Evolutionary conservation across 92 coral and sea anemone species (phyloP), one percentile per base, ranked within the genome.

Genomic region (Virgularia gustaviana): DNA sequence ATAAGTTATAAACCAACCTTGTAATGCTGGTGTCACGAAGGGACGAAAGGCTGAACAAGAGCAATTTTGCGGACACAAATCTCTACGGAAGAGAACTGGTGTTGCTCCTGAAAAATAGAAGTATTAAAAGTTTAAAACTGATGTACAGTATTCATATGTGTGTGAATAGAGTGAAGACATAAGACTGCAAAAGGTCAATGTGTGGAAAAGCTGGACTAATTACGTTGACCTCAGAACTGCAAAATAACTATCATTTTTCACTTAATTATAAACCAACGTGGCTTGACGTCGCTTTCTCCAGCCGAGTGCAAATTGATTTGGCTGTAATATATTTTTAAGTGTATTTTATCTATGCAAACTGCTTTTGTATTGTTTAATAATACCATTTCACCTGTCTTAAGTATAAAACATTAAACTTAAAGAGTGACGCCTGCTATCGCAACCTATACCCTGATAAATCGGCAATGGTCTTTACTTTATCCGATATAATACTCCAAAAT

Each of bases 1-100:
- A n/a, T n/a, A n/a, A n/a, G n/a, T n/a, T n/a, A n/a, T 9, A 36
- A 45, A 68, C 75, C 10, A 49, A 68, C 75, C 75, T 49, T 68
- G 75, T 49, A 68, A 68, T 45, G 66, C 43, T 15, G 75, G 28
- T 49, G 32, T 35, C n/a, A 83, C 45, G 77, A 92, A 92, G 6
- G 98, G 98, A 2, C 90, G 86, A 63, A 92, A 92, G 28, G 98
- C 98, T 9, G 98, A 89, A 53, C 98, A 92, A 30, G 98, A 88
- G 44, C 98, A 92, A 57, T 92, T 68, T 20, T 55, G 49, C 9
- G 75, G 75, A 35, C 61, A 68, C 44, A 49, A 49, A 45, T 68
- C 75, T 24, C 61, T 53, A 18, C 55, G 53, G 34, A 49, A 49
- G 45, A 68, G 62, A 51, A 31, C 36, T 38, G 60, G 75, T 20